Evolutionary conservation across 2,797 vertebrate genomes (phyloP), one percentile per base, ranked within the genome.

Genomic region (Typhlichthys eigenmanni): DNA sequence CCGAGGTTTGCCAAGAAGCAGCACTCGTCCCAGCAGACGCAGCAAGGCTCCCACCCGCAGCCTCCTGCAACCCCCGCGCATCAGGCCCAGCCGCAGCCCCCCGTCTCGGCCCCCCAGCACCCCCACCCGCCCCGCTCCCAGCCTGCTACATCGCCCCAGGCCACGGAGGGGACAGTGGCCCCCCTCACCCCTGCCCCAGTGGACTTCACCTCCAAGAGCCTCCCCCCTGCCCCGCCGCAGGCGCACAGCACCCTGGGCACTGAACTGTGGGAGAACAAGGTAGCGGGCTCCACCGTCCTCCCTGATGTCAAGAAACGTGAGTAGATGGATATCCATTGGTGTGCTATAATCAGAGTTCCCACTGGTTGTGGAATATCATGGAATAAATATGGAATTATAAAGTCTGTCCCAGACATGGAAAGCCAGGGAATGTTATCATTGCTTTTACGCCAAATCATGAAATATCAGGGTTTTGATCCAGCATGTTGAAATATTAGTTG

Each of bases 1-100:
- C 98, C 98, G 45, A 90, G 98, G 73, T 98, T 99, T 93, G 97
- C 96, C 70, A 99, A 98, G 86, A 99, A 98, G 74, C 95, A 96
- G 70, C 38, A 43, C 38, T 94, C 95, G 13, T 95, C 96, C 0
- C 93, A 78, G 3, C 85, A 75, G 24, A 29, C 24, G 17, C 88
- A 83, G 52, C 74, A 47, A 60, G 60, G 75, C 1, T 43, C 87
- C 19, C 85, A 76, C 62, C 66, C 86, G 64, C 91, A 85, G 76
- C 65, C 88, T 62, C 32, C 87, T 61, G 67, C 76, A 62, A 70
- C 79, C 2, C 49, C 85, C 0, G 49, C 69, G 47, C 75, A 78
- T 17, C 90, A 77, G 59, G 56, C 62, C 59, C 90, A 82, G 46
- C 85, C 67, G 11, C 89, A 82, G 47, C 74, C 71, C 1, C 75